Percentiles rank a stretch among this genome's conserved stretches.
Evolutionary conservation across 2,888 invertebrate genomes (phyloP).

Genomic region (Chloroclysta siterata): DNA sequence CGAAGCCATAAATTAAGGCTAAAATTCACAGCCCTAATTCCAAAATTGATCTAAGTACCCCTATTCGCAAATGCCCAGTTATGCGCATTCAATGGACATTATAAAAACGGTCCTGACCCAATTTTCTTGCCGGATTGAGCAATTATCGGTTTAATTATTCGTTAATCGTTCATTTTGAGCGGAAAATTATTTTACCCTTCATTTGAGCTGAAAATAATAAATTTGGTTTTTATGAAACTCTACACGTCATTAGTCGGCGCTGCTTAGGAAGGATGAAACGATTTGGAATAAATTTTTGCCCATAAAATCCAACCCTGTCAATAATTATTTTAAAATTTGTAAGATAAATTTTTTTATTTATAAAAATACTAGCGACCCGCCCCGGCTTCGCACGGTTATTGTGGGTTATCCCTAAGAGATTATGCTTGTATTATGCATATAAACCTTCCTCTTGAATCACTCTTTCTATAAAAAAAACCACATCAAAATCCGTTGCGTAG

Average conservation of each 20-base stretch:
- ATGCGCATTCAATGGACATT: conserved; percentile 47
- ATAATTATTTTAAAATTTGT: background rate
- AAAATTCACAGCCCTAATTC: background rate
- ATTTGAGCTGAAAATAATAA: conserved; percentile 35
- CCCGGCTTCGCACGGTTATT: too few relatives aligned
- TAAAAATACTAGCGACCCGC: too few relatives aligned
- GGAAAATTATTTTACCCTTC: conserved; percentile 52
- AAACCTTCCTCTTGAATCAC: too few relatives aligned
- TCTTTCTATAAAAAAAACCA: too few relatives aligned
- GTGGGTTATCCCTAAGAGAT: too few relatives aligned
- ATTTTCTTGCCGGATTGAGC: conserved; percentile 63
- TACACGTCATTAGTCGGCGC: conserved; percentile 21
- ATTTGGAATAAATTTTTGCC: background rate
- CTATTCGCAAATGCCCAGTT: conserved; percentile 12
- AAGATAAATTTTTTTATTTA: too few relatives aligned
- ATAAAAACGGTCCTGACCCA: conserved; percentile 59
- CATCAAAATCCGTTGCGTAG: too few relatives aligned
- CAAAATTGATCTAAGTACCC: conserved; percentile 12
- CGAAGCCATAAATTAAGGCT: too few relatives aligned
- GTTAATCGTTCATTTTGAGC: conserved; percentile 52
- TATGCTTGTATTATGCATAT: too few relatives aligned
- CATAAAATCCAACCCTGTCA: background rate
- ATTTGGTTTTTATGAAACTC: conserved; percentile 30
- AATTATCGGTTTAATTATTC: conserved; percentile 71
- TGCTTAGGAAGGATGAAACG: conserved; percentile 8